Base-by-base conservation (phyloP, 2,797 vertebrate genomes). In the Siniperca obscura region DNA sequence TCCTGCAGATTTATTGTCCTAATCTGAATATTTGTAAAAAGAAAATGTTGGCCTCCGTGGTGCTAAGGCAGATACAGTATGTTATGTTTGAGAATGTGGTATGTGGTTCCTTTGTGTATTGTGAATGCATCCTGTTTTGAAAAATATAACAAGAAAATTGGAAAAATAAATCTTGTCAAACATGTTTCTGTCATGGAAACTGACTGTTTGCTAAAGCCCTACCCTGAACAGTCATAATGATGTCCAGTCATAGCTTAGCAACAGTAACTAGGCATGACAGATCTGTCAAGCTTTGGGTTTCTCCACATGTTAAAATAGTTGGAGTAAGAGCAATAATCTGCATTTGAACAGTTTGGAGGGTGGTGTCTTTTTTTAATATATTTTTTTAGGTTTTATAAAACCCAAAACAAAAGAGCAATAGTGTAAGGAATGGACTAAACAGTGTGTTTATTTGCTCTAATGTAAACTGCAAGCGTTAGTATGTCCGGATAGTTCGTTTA, bases 1-100 rank as follows among this genome's bases (percentile, higher is more conserved):
- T 76, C 8, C 55, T 64, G 71, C 70, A 84, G 84, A 93, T 92
- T 90, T 89, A 92, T 91, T 86, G 82, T 86, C 80, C 74, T 85
- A 52, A 85, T 90, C 60, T 77, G 68, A 88, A 89, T 87, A 80
- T 90, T 87, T 86, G 65, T 85, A n/a, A 16, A 78, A 70, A 68
- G 67, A 74, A 72, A 86, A 81, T 50, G 19, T 73, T 67, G 67
- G 38, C 57, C 70, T 86, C 68, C 38, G 27, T 80, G 74, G 82
- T 70, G 79, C 69, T 48, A 4, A 44, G 56, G 66, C 80, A 70
- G 69, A 89, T 76, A 36, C 1, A 36, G 36, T 7, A 80, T 78
- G 34, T 40, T 74, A 40, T 57, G 62, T 55, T 44, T 19, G 65
- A 67, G 59, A 76, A 70, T 38, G 67, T 67, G 68, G 70, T 30